A percentile compares a stretch with the other conserved stretches of the same genome.
Conservation (phyloP, 2,113 vertebrate genomes). For the Dipodomys stephensi region DNA sequence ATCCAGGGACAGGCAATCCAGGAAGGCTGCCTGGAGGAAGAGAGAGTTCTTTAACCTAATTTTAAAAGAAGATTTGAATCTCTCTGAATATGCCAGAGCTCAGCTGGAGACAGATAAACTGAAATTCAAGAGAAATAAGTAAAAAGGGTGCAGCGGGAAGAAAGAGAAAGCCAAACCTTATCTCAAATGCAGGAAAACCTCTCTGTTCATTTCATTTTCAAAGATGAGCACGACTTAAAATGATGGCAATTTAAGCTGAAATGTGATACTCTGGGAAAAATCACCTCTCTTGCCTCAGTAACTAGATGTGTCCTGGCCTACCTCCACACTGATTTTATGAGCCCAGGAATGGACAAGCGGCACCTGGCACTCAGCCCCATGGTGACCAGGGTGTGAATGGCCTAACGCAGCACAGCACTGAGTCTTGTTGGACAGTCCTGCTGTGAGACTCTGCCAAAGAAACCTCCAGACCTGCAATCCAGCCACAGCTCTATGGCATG, state of each 20-base stretch:
- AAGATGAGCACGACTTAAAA: background rate
- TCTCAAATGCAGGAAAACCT: constrained; percentile 13
- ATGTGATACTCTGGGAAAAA: constrained; percentile 30
- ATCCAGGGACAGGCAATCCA: background rate
- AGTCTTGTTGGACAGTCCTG: background rate
- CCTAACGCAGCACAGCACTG: background rate
- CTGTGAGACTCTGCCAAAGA: background rate
- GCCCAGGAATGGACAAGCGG: background rate
- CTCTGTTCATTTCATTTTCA: background rate
- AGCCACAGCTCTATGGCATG: background rate
- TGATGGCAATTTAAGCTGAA: constrained; percentile 2
- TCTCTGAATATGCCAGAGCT: constrained; percentile 31
- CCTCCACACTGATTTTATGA: background rate
- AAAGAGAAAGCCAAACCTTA: background rate
- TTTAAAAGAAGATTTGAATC: background rate
- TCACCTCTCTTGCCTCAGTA: constrained; percentile 3
- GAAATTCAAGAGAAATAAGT: background rate
- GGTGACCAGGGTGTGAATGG: background rate
- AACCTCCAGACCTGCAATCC: background rate
- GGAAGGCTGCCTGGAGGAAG: background rate
- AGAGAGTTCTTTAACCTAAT: background rate
- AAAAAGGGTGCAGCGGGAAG: background rate
- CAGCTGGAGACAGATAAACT: background rate
- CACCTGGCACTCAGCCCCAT: background rate
- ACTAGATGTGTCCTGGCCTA: constrained; percentile 24